Evolutionary conservation across 1,140 invertebrate species (phyloP), one percentile per base, ranked within the genome.

Genomic region (Brachionus plicatilis): DNA sequence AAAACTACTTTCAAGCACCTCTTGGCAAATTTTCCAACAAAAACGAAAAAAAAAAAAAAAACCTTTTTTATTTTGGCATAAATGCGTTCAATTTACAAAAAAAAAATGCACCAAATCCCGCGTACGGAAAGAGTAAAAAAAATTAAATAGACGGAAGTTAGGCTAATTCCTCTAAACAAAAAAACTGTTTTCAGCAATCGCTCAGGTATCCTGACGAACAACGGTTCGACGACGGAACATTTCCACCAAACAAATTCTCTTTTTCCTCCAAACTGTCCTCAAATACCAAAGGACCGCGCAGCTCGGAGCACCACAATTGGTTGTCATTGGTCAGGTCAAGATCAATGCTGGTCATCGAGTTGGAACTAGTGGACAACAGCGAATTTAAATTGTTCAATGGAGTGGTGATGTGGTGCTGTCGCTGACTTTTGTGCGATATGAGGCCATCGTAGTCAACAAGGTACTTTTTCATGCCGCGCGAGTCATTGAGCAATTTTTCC

Each of bases 401-500:
- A 53, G 50, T 2, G 9, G 1, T 24, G 27, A 29, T 76, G 27
- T 29, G 47, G 1, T 1, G 8, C 11, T 76, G 47, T 20, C 17
- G 72, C 41, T 76, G 41, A 29, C 20, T 75, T 45, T 41, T 75
- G 14, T 45, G 41, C 7, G 43, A 82, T 33, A 82, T 60, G 27
- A 82, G 53, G 20, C 37, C n/a, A 65, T 82, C 79, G 17, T 82
- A 82, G 27, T 82, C 79, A 24, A 82, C 27, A 4, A 82, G 60
- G 37, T 82, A 82, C 27, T 82, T 82, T 82, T 82, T 82, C 53
- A 82, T 65, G 20, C 79, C 79, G 37, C 65, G 79, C n/a, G 79
- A 60, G 53, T 82, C 79, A 27, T 82, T 82, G 1, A 82, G 60
- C 12, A 82, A 45, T 68, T 60, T 68, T 82, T 82, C 79, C 12